Conservation (phyloP, 2,888 invertebrate species). For the Eutolmus rufibarbis region DNA sequence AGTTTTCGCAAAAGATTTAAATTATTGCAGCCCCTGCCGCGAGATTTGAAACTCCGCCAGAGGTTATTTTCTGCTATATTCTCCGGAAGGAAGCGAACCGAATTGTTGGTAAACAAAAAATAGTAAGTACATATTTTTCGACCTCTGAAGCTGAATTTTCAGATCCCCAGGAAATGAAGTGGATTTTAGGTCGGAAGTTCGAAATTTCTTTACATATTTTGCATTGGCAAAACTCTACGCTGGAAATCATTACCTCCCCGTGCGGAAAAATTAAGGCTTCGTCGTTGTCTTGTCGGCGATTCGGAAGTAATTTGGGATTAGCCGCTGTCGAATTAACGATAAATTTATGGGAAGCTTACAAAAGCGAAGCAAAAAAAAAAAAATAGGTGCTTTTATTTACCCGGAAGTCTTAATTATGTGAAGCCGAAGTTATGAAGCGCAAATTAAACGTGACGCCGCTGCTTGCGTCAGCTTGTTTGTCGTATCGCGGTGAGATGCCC, state of each 20-base stretch:
- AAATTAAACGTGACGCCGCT: background rate
- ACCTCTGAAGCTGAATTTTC: background rate
- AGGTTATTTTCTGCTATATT: background rate
- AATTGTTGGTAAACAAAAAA: background rate
- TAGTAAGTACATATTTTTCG: background rate
- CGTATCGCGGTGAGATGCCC: background rate
- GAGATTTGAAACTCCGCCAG: background rate
- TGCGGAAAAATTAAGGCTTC: background rate
- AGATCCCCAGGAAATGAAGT: background rate
- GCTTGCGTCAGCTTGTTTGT: background rate
- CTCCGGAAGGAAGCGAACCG: background rate
- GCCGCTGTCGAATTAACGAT: background rate
- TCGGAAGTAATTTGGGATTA: background rate
- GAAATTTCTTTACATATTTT: background rate
- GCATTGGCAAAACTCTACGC: background rate
- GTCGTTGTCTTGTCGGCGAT: background rate
- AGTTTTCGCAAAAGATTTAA: background rate
- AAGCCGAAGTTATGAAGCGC: background rate
- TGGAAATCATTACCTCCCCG: background rate
- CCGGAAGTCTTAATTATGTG: slow-evolving; percentile 16
- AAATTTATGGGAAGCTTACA: background rate
- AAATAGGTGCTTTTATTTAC: background rate
- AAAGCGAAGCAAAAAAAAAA: background rate
- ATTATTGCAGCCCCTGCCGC: background rate
- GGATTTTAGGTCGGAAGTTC: background rate